A percentile compares a stretch with the other conserved stretches of the same genome.
These are phyloP conservation scores for Mystacides longicornis DNA, from an alignment of 2,888 invertebrate genomes.

Conservation along the genomic window DNA sequence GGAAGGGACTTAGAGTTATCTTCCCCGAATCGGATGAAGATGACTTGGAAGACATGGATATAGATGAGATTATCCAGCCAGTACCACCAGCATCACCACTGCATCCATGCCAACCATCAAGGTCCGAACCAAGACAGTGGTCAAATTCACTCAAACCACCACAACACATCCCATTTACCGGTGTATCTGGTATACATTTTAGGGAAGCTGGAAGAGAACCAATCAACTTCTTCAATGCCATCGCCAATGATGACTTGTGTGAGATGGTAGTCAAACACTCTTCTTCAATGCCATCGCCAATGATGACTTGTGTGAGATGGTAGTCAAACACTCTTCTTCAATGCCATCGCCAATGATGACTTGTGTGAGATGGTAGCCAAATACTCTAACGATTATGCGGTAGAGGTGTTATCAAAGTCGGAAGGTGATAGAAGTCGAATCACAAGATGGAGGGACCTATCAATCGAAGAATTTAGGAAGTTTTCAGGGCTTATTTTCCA, in stretches of 20 bases:
- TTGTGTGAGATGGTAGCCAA: not conserved
- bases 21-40: slow-evolving; percentile 7
- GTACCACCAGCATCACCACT: not conserved
- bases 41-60: not conserved
- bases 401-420: not conserved
- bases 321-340: slow-evolving; percentile 2
- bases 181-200: not conserved
- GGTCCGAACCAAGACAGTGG: not conserved
- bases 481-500: slow-evolving; percentile 29
- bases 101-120: not conserved
- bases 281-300: not conserved
- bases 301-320: not conserved
- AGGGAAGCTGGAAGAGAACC: not conserved
- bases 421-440: not conserved
- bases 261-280: no score
- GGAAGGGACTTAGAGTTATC: slow-evolving; percentile 4
- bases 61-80: not conserved
- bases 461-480: not conserved
- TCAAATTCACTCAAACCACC: not conserved
- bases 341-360: not conserved
- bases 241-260: not conserved
- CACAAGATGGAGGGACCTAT: not conserved
- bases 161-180: not conserved
- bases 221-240: not conserved
- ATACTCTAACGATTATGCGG: not conserved